phyloP scores from a whole-genome alignment of 1,140 invertebrate species.

The Drosophila suzukii region DNA sequence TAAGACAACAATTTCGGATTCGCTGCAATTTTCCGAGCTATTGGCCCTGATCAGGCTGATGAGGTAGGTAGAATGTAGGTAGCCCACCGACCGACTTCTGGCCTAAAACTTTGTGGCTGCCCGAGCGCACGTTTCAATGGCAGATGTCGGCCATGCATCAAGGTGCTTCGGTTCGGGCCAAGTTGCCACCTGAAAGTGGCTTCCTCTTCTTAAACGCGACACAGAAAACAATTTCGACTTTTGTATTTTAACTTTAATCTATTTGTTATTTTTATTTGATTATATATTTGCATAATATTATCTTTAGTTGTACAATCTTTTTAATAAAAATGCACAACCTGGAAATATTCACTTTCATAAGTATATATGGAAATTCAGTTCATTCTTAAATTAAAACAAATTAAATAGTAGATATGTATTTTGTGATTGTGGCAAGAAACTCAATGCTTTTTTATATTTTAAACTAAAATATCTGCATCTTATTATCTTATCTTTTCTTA shows the following conservation, averaged over 20 bases:
- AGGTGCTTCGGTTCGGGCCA: constrained; percentile 4
- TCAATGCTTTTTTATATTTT: too few species aligned
- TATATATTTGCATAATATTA: too few species aligned
- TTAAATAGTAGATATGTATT: too few species aligned
- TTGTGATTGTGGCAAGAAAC: too few species aligned
- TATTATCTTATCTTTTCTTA: too few species aligned
- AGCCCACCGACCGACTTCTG: constrained; percentile 39
- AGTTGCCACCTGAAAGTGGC: constrained; percentile 7
- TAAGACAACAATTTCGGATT: constrained; percentile 59
- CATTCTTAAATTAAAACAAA: too few species aligned
- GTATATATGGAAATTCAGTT: too few species aligned
- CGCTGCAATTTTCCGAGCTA: constrained; percentile 76
- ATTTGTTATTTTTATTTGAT: not conserved
- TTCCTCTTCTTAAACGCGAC: constrained; percentile 6
- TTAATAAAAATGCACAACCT: too few species aligned
- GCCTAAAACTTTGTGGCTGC: constrained; percentile 54
- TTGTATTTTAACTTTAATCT: not conserved
- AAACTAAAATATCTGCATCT: too few species aligned
- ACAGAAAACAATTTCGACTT: not conserved
- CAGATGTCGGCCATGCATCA: constrained; percentile 31
- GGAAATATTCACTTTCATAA: too few species aligned
- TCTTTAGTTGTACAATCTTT: too few species aligned
- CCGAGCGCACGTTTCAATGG: constrained; percentile 48
- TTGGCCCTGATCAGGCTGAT: constrained; percentile 71
- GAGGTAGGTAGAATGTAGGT: constrained; percentile 4